Conservation (phyloP, 2,888 invertebrate genomes). For the Dromius quadrimaculatus region DNA sequence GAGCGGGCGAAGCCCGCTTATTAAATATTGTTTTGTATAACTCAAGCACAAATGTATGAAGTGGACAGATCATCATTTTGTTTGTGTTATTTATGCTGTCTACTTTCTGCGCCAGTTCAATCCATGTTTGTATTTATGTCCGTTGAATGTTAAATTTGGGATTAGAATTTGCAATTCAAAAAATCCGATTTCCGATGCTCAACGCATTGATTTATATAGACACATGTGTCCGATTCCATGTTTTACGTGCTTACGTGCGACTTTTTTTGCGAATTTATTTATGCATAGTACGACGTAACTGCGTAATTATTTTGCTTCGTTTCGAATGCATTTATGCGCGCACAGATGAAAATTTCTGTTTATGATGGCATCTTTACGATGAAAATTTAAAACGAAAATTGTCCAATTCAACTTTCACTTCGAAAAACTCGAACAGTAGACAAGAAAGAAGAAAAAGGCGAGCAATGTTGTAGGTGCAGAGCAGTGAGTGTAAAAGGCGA, state of each 20-base stretch:
- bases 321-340: slow-evolving; percentile 43
- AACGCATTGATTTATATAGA: slow-evolving; percentile 39
- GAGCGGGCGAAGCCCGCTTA: no score
- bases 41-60: slow-evolving; percentile 29
- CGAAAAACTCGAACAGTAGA: no score
- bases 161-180: slow-evolving; percentile 49
- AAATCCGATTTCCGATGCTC: slow-evolving; percentile 47
- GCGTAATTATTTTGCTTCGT: slow-evolving; percentile 44
- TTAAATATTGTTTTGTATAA: no score
- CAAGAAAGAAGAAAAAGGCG: no score
- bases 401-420: no score
- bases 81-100: slow-evolving; percentile 40
- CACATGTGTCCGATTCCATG: slow-evolving; percentile 42
- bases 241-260: slow-evolving; percentile 33
- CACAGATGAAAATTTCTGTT: slow-evolving; percentile 43
- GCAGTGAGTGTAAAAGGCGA: slow-evolving; percentile 10
- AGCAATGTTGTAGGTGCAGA: no score
- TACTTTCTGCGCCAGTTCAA: slow-evolving; percentile 23
- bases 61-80: slow-evolving; percentile 37
- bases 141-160: slow-evolving; percentile 47
- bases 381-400: no score
- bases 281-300: slow-evolving; percentile 29
- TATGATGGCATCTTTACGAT: slow-evolving; percentile 45
- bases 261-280: slow-evolving; percentile 38
- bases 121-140: slow-evolving; percentile 44